These are phyloP conservation scores for Disparrhopalites patrizii DNA, from an alignment of 2,888 invertebrate species.

Conservation along the genomic window DNA sequence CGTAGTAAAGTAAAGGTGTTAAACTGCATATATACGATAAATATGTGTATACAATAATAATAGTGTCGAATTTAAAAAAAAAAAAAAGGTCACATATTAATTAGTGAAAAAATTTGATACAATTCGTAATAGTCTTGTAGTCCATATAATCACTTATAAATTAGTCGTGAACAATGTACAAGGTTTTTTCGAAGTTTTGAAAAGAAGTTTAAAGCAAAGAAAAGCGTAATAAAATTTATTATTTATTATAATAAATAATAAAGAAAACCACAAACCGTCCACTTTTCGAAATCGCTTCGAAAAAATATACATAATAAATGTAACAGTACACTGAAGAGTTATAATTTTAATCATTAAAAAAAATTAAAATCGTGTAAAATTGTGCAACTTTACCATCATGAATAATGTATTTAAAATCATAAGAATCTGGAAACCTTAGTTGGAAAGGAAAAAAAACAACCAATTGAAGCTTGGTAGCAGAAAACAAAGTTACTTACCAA, in stretches of 20 bases:
- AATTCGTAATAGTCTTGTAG: neutral
- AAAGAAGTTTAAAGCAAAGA: too few relatives aligned
- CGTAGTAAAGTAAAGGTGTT: too few relatives aligned
- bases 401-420: too few relatives aligned
- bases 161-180: constrained; percentile 6
- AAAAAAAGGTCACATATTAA: neutral
- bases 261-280: constrained; percentile 14
- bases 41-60: neutral
- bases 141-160: neutral
- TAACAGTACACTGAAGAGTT: constrained; percentile 15
- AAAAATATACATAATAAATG: neutral
- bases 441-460: too few relatives aligned
- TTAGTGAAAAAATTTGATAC: neutral
- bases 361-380: too few relatives aligned
- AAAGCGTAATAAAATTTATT: too few relatives aligned
- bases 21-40: too few relatives aligned
- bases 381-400: too few relatives aligned
- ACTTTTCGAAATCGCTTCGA: constrained; percentile 17
- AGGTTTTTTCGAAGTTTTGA: neutral
- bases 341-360: neutral
- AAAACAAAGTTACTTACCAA: too few relatives aligned
- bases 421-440: too few relatives aligned
- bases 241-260: neutral
- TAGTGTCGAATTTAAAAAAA: neutral
- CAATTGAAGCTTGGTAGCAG: too few relatives aligned